These are phyloP conservation scores for Crossocerus cetratus DNA, from an alignment of 2,888 invertebrate species.

Conservation along the genomic window DNA sequence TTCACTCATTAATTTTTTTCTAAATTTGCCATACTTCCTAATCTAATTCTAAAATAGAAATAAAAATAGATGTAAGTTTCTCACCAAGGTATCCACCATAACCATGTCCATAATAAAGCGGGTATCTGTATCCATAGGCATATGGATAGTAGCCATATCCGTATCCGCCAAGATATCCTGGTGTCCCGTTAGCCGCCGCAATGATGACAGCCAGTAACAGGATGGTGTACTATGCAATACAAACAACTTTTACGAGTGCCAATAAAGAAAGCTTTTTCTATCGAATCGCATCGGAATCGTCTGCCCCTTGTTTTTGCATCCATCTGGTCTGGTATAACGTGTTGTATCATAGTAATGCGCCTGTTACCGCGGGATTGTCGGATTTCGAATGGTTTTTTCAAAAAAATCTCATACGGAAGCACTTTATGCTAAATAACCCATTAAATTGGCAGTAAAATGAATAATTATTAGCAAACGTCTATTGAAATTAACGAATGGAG, in stretches of 20 bases:
- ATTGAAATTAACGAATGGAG: too few relatives aligned
- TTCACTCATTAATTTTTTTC: background rate
- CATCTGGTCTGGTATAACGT: too few relatives aligned
- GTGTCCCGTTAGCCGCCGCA: conserved; percentile 63
- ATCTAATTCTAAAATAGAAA: too few relatives aligned
- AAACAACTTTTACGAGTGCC: conserved; percentile 3
- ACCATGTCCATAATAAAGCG: conserved; percentile 61
- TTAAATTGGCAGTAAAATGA: too few relatives aligned
- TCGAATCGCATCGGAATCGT: too few relatives aligned
- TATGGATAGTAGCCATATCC: conserved; percentile 57
- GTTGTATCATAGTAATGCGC: too few relatives aligned
- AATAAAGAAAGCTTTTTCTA: background rate
- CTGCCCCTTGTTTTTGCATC: too few relatives aligned
- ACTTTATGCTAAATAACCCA: too few relatives aligned
- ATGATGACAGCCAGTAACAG: conserved; percentile 62
- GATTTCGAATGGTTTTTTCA: too few relatives aligned
- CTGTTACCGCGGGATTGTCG: too few relatives aligned
- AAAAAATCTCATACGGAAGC: too few relatives aligned
- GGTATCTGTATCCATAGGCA: conserved; percentile 39
- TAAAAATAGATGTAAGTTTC: conserved; percentile 1
- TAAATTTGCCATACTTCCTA: background rate
- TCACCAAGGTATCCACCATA: conserved; percentile 53
- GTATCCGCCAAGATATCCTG: conserved; percentile 65
- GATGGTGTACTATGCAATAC: conserved; percentile 54
- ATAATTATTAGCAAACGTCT: too few relatives aligned